Evolutionary conservation across 1,140 invertebrate species (phyloP).

Genomic region (Drosophila teissieri): DNA sequence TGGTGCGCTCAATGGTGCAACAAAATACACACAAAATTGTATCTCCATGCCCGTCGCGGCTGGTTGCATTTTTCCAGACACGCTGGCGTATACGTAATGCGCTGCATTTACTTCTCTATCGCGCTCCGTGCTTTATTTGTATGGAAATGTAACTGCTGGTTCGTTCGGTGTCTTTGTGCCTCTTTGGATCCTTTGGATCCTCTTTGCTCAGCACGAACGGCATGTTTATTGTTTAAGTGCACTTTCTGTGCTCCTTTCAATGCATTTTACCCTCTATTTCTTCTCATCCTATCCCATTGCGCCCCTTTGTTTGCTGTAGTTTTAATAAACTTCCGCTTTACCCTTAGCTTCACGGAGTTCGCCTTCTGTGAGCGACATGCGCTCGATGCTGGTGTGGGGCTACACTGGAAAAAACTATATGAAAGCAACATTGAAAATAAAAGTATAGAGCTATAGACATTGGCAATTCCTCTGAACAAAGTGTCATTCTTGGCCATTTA

Average conservation of each 20-base stretch:
- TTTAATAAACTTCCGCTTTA: constrained; percentile 80
- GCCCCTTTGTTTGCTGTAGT: constrained; percentile 58
- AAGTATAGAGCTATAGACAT: no score
- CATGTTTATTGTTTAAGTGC: constrained; percentile 59
- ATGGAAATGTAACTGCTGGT: constrained; percentile 47
- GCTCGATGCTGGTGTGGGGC: constrained; percentile 34
- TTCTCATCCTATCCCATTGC: constrained; percentile 25
- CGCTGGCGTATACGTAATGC: constrained; percentile 63
- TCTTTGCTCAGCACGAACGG: constrained; percentile 39
- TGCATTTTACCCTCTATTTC: constrained; percentile 35
- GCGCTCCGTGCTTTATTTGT: constrained; percentile 31
- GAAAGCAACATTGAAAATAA: background rate
- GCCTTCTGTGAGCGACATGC: constrained; percentile 51
- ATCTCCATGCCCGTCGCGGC: constrained; percentile 50
- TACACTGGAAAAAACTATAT: background rate
- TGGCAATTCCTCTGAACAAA: no score
- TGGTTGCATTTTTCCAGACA: constrained; percentile 50
- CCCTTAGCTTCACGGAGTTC: constrained; percentile 66
- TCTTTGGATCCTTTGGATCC: constrained; percentile 23
- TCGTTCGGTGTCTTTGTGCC: constrained; percentile 16
- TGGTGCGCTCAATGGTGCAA: constrained; percentile 78
- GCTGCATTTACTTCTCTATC: constrained; percentile 40
- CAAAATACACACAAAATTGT: constrained; percentile 73
- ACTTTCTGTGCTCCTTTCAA: constrained; percentile 48
- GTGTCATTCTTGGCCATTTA: no score